Evolutionary conservation across 2,797 vertebrate genomes (phyloP).

Genomic region (Pangasius macronema): DNA sequence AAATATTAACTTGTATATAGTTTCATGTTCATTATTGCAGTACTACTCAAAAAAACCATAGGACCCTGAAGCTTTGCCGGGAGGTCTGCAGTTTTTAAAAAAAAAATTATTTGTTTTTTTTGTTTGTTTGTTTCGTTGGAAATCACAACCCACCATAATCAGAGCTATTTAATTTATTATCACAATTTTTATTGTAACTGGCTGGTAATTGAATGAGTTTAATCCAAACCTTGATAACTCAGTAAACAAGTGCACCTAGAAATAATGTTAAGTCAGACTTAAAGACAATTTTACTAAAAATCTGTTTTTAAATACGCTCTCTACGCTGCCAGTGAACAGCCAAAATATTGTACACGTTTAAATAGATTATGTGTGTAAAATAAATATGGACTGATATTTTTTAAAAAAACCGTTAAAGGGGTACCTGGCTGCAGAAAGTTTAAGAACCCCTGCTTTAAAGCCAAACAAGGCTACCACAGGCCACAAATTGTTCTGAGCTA

Average conservation of each 20-base stretch:
- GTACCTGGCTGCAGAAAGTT: background rate
- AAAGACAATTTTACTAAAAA: background rate
- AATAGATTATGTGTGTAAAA: background rate
- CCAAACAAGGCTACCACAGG: background rate
- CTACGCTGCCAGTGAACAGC: background rate
- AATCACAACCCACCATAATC: background rate
- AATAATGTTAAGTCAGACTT: background rate
- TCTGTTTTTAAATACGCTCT: background rate
- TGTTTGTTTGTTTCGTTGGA: background rate
- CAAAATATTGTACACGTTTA: background rate
- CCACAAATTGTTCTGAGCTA: background rate
- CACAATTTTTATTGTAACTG: background rate
- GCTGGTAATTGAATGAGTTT: background rate
- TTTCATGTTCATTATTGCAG: too few relatives aligned
- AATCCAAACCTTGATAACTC: background rate
- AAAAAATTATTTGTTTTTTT: background rate
- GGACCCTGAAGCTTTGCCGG: too few relatives aligned
- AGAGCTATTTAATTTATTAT: background rate
- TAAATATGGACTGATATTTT: background rate
- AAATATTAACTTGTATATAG: background rate
- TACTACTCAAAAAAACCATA: too few relatives aligned
- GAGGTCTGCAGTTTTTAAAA: background rate
- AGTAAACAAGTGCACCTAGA: background rate
- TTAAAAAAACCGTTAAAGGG: background rate
- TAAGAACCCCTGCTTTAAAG: background rate